These are phyloP conservation scores for Ormia ochracea DNA, from an alignment of 2,888 invertebrate genomes.

Conservation along the genomic window DNA sequence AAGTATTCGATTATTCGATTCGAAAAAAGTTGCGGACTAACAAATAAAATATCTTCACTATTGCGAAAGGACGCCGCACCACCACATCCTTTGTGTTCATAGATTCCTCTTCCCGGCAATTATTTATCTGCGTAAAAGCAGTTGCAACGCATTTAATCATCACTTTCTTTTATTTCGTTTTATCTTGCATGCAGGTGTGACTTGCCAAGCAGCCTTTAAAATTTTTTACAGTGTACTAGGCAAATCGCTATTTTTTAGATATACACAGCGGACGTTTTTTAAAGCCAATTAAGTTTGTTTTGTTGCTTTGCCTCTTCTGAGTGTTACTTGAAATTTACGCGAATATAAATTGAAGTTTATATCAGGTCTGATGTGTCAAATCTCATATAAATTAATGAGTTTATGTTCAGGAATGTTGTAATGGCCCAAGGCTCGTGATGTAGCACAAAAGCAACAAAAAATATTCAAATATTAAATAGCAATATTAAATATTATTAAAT, in stretches of 20 bases:
- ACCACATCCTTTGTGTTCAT: too few species aligned
- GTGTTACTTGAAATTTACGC: constrained; percentile 49
- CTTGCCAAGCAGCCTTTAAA: neutral
- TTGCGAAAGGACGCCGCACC: too few species aligned
- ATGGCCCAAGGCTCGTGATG: neutral
- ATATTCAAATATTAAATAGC: neutral
- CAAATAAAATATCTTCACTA: too few species aligned
- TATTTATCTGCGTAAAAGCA: too few species aligned
- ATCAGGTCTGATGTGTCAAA: constrained; percentile 73
- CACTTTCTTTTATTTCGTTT: too few species aligned
- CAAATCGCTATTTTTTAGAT: constrained; percentile 33
- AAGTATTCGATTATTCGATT: too few species aligned
- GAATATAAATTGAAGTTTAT: constrained; percentile 75
- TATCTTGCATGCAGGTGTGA: too few species aligned
- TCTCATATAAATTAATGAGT: constrained; percentile 77
- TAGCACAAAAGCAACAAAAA: neutral
- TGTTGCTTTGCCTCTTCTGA: neutral
- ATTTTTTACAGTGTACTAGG: constrained; percentile 29
- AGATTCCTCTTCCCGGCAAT: too few species aligned
- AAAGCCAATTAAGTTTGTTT: constrained; percentile 15
- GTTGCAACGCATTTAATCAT: too few species aligned
- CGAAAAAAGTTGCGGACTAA: too few species aligned
- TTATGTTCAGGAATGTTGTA: constrained; percentile 58
- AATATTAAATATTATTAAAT: too few species aligned
- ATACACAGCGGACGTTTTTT: constrained; percentile 37